Evolutionary conservation across 2,797 vertebrate genomes (phyloP).

Genomic region (Xiphophorus birchmanni): DNA sequence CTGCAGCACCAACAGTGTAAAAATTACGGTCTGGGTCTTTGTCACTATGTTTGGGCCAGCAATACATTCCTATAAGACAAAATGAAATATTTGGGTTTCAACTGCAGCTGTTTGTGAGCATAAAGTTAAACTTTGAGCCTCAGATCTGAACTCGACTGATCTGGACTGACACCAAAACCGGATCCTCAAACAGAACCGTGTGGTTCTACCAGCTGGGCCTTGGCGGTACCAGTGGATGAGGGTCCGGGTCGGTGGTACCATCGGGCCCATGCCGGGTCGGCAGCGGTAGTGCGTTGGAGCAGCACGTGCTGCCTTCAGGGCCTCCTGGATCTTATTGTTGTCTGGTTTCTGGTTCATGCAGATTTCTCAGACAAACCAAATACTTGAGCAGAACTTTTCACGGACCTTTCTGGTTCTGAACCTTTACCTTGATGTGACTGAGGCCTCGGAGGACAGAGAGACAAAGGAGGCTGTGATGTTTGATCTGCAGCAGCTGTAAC

Average conservation of each 20-base stretch:
- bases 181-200: neutral
- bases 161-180: neutral
- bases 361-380: neutral
- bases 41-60: too few relatives aligned
- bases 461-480: constrained; percentile 32
- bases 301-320: neutral
- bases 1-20: too few relatives aligned
- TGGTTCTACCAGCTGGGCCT: neutral
- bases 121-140: too few relatives aligned
- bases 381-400: neutral
- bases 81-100: too few relatives aligned
- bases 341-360: neutral
- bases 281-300: neutral
- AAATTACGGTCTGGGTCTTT: too few relatives aligned
- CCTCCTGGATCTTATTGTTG: neutral
- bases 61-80: too few relatives aligned
- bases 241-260: too few relatives aligned
- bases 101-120: too few relatives aligned
- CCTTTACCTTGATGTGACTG: neutral
- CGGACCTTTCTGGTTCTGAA: neutral
- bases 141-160: too few relatives aligned
- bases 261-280: too few relatives aligned
- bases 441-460: neutral
- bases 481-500: constrained; percentile 41
- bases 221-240: too few relatives aligned